phyloP scores from a whole-genome alignment of 2,797 vertebrate genomes.

The Heliangelus exortis region DNA sequence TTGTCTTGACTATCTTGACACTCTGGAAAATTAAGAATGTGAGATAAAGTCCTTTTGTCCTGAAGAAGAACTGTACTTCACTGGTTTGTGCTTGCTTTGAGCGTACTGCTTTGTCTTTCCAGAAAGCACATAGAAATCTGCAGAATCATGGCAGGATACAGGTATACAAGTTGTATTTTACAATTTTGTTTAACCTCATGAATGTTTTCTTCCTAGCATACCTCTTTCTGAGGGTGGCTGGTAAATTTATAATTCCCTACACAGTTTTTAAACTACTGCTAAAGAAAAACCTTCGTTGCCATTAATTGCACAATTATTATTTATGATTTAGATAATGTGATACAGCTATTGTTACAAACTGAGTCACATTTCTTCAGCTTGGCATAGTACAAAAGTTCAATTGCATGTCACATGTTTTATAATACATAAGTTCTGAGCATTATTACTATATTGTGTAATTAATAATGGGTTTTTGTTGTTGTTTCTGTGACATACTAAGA shows the following conservation, averaged over 20 bases:
- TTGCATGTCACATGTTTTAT: neutral
- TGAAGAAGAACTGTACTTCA: neutral
- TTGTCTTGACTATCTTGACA: neutral
- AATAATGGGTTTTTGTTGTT: neutral
- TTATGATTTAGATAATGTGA: neutral
- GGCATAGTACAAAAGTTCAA: fast-evolving
- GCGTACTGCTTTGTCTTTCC: neutral
- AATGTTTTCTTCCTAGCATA: neutral
- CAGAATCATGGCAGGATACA: neutral
- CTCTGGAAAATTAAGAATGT: neutral
- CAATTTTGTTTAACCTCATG: neutral
- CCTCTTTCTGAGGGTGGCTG: neutral
- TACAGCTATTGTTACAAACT: neutral
- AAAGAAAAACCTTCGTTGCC: neutral
- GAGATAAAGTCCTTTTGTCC: neutral
- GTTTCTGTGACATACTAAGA: neutral
- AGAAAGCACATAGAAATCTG: neutral
- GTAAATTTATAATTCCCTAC: neutral
- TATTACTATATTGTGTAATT: neutral
- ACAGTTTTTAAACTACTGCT: neutral
- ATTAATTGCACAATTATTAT: neutral
- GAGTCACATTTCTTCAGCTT: neutral
- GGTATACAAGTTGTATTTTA: neutral
- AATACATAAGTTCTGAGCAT: fast-evolving
- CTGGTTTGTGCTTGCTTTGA: neutral